Evolutionary conservation across 2,888 invertebrate genomes (phyloP), one percentile per base, ranked within the genome.

Genomic region (Yponomeuta plumbellus): DNA sequence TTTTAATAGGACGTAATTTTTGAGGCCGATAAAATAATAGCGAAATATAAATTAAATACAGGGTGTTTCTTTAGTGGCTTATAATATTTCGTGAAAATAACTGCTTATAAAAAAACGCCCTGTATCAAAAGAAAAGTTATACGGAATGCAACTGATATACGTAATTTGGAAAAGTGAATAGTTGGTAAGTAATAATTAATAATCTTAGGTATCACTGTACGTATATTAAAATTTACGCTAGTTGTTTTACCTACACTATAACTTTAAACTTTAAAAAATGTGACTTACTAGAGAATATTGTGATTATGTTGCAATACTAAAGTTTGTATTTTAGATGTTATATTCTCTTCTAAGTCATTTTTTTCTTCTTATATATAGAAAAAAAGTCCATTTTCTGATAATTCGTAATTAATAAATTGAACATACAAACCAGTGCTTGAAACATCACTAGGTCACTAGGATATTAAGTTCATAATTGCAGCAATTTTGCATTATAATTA

Each of bases 121-220:
- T 11, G 44, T 52, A 8, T 52, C 17, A 52, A 21, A 63, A 63
- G 22, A 21, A 44, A 11, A 39, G 83, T 74, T 84, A 84, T 85
- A 84, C 81, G 82, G 58, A 11, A 85, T 63, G 83, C 69, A 90
- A 90, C 88, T 81, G 83, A 90, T 86, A 90, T 90, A 90, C 90
- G 90, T 90, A 90, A 90, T 75, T 34, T 66, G 76, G 72, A 80
- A 76, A 73, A 76, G 85, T 86, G 84, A 85, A 78, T 71, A 71
- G 73, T 44, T 64, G 5, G 11, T 34, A 58, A 59, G 17, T 59
- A 56, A 63, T 66, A 56, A 66, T 61, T 44, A 20, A 66, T 59
- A 21, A 59, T n/a, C 22, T n/a, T 65, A 56, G 20, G n/a, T 57
- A 56, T 22, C 4, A 21, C 13, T 64, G 56, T 66, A 61, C 17